Conservation (phyloP, 2,888 invertebrate species). For the Tetheella fluctuosa region DNA sequence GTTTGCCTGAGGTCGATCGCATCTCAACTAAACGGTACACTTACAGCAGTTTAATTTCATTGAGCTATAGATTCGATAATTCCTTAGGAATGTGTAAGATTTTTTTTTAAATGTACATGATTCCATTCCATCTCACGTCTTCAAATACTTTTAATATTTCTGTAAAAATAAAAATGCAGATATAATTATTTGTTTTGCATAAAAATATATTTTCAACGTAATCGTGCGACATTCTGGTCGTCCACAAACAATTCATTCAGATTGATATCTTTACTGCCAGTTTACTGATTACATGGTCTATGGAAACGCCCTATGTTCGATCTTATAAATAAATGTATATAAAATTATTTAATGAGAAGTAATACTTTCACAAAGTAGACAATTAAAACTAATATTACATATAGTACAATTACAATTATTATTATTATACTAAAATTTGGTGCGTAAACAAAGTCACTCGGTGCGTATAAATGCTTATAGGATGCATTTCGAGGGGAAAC, state of each 20-base stretch:
- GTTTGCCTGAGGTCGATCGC: not conserved
- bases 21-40: not conserved
- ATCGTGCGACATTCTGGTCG: not conserved
- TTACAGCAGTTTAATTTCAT: slow-evolving; percentile 17
- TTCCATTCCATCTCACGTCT: slow-evolving; percentile 28
- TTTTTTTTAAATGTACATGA: slow-evolving; percentile 32
- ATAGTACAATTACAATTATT: slow-evolving; percentile 20
- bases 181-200: slow-evolving; percentile 15
- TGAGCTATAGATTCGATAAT: slow-evolving; percentile 33
- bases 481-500: slow-evolving; percentile 27
- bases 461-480: slow-evolving; percentile 33
- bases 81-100: slow-evolving; percentile 46
- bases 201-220: no score
- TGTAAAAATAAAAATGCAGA: slow-evolving; percentile 33
- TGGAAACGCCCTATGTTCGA: not conserved
- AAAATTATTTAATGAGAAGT: slow-evolving; percentile 27
- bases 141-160: slow-evolving; percentile 26
- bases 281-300: not conserved
- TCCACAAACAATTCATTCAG: not conserved
- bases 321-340: slow-evolving; percentile 14
- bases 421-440: slow-evolving; percentile 39
- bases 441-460: slow-evolving; percentile 38
- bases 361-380: slow-evolving; percentile 40
- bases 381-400: slow-evolving; percentile 24
- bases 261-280: not conserved